Base-by-base conservation (phyloP, 1,140 invertebrate species). In the Coptotermes formosanus region DNA sequence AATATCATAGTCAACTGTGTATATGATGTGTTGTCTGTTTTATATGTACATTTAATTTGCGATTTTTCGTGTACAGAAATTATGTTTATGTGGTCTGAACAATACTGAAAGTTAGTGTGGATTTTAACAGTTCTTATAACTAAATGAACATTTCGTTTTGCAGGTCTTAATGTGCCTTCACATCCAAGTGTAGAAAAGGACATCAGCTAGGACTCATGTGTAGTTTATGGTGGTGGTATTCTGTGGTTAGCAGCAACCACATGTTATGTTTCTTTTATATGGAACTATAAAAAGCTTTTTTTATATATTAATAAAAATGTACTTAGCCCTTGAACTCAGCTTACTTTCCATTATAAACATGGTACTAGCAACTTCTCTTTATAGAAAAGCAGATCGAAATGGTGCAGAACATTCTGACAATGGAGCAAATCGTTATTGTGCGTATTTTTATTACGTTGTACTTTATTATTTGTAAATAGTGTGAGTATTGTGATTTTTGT, bases 201-300 rank as follows among this genome's bases (percentile, higher is more conserved):
- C 64, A 75, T 30, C 64, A 75, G 64, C 64, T 75, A 30, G n/a
- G 64, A 30, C 64, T 75, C 25, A n/a, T 19, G 64, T n/a, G 64
- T 75, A 75, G 64, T 75, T 75, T 30, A 75, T 75, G 64, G 64
- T 75, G 64, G 64, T 75, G 64, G 64, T 75, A 75, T 75, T 75
- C 19, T 75, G 64, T 75, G 64, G 64, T 75, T 75, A n/a, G 25
- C n/a, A 55, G 25, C 64, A 75, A 14, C 64, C 64, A 30, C 64
- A 75, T 75, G 64, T 75, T 75, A 75, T 75, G 64, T 75, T 75
- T 75, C 64, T 75, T 75, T 75, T 75, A 75, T 75, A 75, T 75
- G 64, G 64, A 75, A 75, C 25, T 75, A 75, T 8, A 30, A 75
- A 75, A 75, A 30, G 64, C 64, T 75, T 75, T 55, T 75, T 75